Evolutionary conservation across 2,888 invertebrate genomes (phyloP), one percentile per base, ranked within the genome.

Genomic region (Argynnis bischoffii): DNA sequence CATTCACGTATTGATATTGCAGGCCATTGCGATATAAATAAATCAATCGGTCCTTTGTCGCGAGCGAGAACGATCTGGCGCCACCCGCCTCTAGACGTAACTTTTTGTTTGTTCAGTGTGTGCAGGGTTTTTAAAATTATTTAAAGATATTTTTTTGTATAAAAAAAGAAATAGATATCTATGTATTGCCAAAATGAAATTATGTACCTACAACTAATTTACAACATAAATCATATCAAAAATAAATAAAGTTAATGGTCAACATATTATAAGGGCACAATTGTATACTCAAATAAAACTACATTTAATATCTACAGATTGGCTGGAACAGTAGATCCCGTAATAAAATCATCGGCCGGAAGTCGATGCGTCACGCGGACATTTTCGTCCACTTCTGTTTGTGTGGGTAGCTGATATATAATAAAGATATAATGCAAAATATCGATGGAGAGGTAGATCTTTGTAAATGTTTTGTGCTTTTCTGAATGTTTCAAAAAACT

Each of bases 341-440:
- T 89, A 88, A 88, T 91, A 90, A 90, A 90, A 89, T 86, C 84
- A 87, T 82, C 82, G 90, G 82, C 90, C 91, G 91, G 91, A 91
- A 91, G 90, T 90, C 80, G 89, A 89, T 92, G 90, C 90, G 90
- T 92, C 91, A 92, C 82, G 81, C 78, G 85, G 85, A 79, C 88
- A 85, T 88, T 90, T 91, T 90, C 87, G 90, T 89, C 85, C 84
- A 81, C 81, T 80, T 81, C 75, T 84, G 82, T 83, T 81, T 82
- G 90, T 89, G 90, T 90, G 89, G 78, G 88, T 88, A 75, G 74
- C 72, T 70, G 54, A 64, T 59, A 47, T 67, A 55, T 63, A 63
- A 63, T 64, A 60, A 59, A 63, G 41, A 67, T 55, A 65, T 53
- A 53, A 16, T 35, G 31, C 4, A 55, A 15, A 26, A 63, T 59